Base-by-base conservation (phyloP, 1,140 invertebrate genomes). In the Eufriesea mexicana region DNA sequence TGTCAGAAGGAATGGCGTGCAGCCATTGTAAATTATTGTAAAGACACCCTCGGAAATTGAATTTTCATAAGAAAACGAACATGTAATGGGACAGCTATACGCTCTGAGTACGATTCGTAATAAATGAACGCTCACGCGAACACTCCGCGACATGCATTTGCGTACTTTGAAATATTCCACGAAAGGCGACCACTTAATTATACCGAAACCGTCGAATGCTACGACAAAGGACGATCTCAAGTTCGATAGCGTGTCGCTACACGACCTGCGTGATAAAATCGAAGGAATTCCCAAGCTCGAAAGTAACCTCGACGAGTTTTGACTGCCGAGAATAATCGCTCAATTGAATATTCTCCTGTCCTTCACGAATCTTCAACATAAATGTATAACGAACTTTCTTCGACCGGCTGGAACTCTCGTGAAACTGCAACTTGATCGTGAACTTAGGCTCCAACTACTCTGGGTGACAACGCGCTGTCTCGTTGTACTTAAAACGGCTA, bases 171-270 rank as follows among this genome's bases (percentile, higher is more conserved):
- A 62, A 75, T 59, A 23, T 42, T n/a, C 20, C 42, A 74, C 71
- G 25, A 35, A 72, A 78, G 23, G 57, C n/a, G 54, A 83, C 25
- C 67, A 47, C 47, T 74, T 79, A 66, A 85, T 85, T 49, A 62
- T 71, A 59, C 45, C 64, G 61, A 85, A 71, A 54, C 55, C 35
- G 64, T n/a, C 54, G 62, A 67, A 72, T 68, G 59, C 51, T 49
- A 66, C 57, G 47, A 59, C 25, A 51, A 47, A 20, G 9, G 59
- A 49, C 61, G 68, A 80, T 47, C 70, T 45, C 25, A 71, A 86
- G 83, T 85, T 86, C 77, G 75, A 85, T 85, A 73, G 59, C 55
- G 84, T 59, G 57, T 79, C 51, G 68, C 45, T 67, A 45, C 64
- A 28, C 68, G n/a, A 47, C 28, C 77, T 45, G 64, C 16, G 66